Evolutionary conservation across 1,140 invertebrate species (phyloP).

Genomic region (Neotoxoptera formosana): DNA sequence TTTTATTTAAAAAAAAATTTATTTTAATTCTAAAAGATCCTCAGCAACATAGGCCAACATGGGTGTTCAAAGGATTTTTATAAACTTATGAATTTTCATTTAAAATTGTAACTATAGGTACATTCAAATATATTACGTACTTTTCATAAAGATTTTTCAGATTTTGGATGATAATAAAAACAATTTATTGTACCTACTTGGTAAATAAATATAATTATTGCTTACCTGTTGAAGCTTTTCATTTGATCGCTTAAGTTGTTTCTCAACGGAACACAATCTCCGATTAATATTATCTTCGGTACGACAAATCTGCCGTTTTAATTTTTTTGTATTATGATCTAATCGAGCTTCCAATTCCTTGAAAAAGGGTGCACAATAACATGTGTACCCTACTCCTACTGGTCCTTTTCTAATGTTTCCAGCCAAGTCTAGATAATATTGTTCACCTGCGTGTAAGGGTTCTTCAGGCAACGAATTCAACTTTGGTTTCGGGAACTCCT

Average conservation of each 20-base stretch:
- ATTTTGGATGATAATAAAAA: not conserved
- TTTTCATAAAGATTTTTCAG: too few relatives aligned
- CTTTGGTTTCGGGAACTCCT: slow-evolving; percentile 83
- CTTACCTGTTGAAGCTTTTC: slow-evolving; percentile 63
- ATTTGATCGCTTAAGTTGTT: slow-evolving; percentile 61
- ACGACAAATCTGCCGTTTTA: slow-evolving; percentile 83
- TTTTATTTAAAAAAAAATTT: not conserved
- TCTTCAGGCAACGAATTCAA: slow-evolving; percentile 85
- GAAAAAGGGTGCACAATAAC: slow-evolving; percentile 81
- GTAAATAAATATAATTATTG: not conserved
- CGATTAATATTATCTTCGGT: slow-evolving; percentile 81
- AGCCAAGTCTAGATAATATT: slow-evolving; percentile 94
- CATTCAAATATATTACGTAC: too few relatives aligned
- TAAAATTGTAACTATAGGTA: too few relatives aligned
- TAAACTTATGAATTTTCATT: too few relatives aligned
- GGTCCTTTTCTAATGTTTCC: slow-evolving; percentile 96
- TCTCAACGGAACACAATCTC: slow-evolving; percentile 78
- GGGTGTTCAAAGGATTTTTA: too few relatives aligned
- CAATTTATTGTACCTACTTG: not conserved
- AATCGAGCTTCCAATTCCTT: slow-evolving; percentile 85
- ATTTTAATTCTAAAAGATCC: not conserved
- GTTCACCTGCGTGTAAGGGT: slow-evolving; percentile 85
- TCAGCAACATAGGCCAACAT: too few relatives aligned
- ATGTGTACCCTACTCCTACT: slow-evolving; percentile 85
- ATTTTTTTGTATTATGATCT: slow-evolving; percentile 83